A percentile compares a stretch with the other conserved stretches of the same genome.
Conservation (phyloP, 2,888 invertebrate species). For the Drosophila kanekoi region DNA sequence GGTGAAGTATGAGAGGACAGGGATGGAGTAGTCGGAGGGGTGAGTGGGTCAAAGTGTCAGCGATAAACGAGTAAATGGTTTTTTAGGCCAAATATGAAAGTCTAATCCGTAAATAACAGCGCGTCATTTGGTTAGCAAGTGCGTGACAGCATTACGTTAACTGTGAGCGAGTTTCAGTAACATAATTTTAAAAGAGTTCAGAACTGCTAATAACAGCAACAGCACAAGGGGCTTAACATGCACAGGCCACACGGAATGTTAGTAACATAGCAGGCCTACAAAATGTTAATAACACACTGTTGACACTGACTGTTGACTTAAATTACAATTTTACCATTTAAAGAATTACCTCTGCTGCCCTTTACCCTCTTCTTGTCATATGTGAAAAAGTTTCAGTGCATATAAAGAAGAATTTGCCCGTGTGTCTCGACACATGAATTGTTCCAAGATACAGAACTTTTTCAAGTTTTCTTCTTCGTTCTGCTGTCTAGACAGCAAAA, state of each 20-base stretch:
- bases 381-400: conserved; percentile 2
- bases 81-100: conserved; percentile 16
- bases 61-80: conserved; percentile 20
- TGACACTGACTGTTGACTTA: too few species aligned
- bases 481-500: conserved; percentile 45
- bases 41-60: conserved; percentile 11
- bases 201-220: too few species aligned
- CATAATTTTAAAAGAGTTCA: not conserved
- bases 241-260: too few species aligned
- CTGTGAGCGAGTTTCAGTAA: not conserved
- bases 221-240: too few species aligned
- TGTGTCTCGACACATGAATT: conserved; percentile 28
- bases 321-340: too few species aligned
- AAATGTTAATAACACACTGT: too few species aligned
- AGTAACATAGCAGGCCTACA: too few species aligned
- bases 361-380: not conserved
- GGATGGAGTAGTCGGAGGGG: conserved; percentile 5
- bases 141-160: too few species aligned
- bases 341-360: not conserved
- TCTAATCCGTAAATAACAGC: not conserved
- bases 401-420: conserved; percentile 1
- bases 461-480: conserved; percentile 43
- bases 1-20: not conserved
- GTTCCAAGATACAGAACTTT: conserved; percentile 26
- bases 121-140: too few species aligned